Percentiles rank a stretch among this genome's conserved stretches.
Conservation (phyloP, 2,113 vertebrate species). For the Eulemur rufifrons region DNA sequence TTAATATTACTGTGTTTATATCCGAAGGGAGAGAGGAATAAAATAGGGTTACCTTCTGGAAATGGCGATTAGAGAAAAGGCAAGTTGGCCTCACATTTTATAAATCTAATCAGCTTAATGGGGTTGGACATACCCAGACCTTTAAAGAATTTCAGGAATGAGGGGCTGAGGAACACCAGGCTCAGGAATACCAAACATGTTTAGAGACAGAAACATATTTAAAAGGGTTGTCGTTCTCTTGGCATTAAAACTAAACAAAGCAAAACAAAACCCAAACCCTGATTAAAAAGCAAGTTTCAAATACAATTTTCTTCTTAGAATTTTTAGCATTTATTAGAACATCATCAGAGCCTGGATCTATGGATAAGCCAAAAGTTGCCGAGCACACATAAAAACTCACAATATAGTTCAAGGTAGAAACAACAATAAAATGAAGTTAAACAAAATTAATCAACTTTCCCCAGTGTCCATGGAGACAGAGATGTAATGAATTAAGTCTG, state of each 20-base stretch:
- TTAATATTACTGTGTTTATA: neutral
- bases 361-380: neutral
- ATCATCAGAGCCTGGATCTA: neutral
- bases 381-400: neutral
- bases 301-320: neutral
- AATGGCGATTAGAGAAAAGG: neutral
- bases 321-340: neutral
- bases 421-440: neutral
- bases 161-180: slow-evolving; percentile 11
- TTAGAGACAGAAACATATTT: slow-evolving; percentile 31
- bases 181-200: neutral
- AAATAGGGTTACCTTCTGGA: neutral
- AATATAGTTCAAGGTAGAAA: neutral
- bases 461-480: neutral
- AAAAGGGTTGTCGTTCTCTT: neutral
- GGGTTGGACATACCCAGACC: neutral
- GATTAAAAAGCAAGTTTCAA: neutral
- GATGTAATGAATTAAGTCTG: neutral
- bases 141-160: slow-evolving; percentile 67
- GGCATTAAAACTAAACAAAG: slow-evolving; percentile 7
- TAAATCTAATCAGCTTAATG: neutral
- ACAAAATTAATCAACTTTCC: neutral
- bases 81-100: neutral
- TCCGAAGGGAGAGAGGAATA: neutral
- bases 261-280: neutral